Conservation (phyloP, 2,888 invertebrate species). For the Apoda limacodes region DNA sequence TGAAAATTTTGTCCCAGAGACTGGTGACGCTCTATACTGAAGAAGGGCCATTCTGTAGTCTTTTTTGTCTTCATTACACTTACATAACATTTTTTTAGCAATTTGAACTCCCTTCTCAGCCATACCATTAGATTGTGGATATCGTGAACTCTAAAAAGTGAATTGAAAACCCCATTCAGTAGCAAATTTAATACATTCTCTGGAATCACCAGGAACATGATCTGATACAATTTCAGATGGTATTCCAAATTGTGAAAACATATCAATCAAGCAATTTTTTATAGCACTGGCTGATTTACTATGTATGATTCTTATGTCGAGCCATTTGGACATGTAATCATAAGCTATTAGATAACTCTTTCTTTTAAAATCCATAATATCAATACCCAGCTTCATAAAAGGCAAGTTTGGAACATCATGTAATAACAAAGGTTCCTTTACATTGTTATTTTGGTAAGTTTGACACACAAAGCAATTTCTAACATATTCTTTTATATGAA, state of each 20-base stretch:
- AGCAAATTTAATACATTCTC: slow-evolving; percentile 11
- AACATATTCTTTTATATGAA: slow-evolving; percentile 22
- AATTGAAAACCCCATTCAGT: background rate
- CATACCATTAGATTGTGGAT: slow-evolving; percentile 3
- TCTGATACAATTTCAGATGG: too few relatives aligned
- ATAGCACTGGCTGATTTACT: slow-evolving; percentile 15
- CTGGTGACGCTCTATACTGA: slow-evolving; percentile 5
- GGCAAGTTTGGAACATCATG: slow-evolving; percentile 15
- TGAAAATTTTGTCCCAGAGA: slow-evolving; percentile 7
- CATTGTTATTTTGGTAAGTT: slow-evolving; percentile 18
- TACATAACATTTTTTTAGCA: slow-evolving; percentile 5
- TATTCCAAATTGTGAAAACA: slow-evolving; percentile 15
- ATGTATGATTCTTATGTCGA: slow-evolving; percentile 8
- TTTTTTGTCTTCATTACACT: slow-evolving; percentile 5
- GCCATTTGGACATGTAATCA: too few relatives aligned
- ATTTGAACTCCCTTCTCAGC: slow-evolving; percentile 3
- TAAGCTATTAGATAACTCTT: slow-evolving; percentile 13
- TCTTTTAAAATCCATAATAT: slow-evolving; percentile 15
- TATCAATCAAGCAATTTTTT: slow-evolving; percentile 11
- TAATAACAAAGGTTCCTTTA: slow-evolving; percentile 16
- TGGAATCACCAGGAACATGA: slow-evolving; percentile 16
- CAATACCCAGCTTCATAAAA: slow-evolving; percentile 16
- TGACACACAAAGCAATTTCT: slow-evolving; percentile 17
- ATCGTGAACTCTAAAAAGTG: background rate
- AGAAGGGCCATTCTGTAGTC: slow-evolving; percentile 5